A percentile compares a stretch with the other conserved stretches of the same genome.
Conservation (phyloP, 2,113 vertebrate genomes). For the Rhineura floridana region DNA sequence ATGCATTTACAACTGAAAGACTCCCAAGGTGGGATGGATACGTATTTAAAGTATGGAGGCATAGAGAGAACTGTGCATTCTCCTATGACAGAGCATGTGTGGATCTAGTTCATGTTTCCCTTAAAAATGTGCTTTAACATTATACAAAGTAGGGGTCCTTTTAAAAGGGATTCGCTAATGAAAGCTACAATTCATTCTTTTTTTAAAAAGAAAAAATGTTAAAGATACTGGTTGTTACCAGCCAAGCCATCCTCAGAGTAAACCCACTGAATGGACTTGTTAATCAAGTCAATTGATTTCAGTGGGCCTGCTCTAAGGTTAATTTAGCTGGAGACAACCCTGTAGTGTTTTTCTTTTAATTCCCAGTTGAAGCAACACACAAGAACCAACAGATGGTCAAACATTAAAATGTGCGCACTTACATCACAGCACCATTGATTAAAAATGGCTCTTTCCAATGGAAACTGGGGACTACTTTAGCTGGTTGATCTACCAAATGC, state of each 20-base stretch:
- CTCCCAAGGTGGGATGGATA: neutral
- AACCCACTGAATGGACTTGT: neutral
- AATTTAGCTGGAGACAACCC: neutral
- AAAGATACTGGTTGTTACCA: no score
- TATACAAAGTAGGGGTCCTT: neutral
- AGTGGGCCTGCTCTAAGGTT: neutral
- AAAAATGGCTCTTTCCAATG: neutral
- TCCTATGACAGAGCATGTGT: neutral
- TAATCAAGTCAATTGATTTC: neutral
- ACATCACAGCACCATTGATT: neutral
- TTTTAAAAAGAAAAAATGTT: neutral
- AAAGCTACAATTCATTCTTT: neutral
- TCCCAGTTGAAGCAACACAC: neutral
- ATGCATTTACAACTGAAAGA: neutral
- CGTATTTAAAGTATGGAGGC: neutral
- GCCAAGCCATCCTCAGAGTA: neutral
- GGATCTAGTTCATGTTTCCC: neutral
- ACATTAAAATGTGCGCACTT: neutral
- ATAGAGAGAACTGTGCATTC: neutral
- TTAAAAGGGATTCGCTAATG: neutral
- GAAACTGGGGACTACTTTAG: neutral
- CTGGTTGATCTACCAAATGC: neutral
- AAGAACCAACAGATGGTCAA: neutral
- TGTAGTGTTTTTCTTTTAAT: neutral
- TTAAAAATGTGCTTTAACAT: neutral